Percentiles rank a stretch among this genome's conserved stretches.
These are phyloP conservation scores for Callospermophilus lateralis DNA, from an alignment of 2,113 vertebrate genomes.

Conservation along the genomic window DNA sequence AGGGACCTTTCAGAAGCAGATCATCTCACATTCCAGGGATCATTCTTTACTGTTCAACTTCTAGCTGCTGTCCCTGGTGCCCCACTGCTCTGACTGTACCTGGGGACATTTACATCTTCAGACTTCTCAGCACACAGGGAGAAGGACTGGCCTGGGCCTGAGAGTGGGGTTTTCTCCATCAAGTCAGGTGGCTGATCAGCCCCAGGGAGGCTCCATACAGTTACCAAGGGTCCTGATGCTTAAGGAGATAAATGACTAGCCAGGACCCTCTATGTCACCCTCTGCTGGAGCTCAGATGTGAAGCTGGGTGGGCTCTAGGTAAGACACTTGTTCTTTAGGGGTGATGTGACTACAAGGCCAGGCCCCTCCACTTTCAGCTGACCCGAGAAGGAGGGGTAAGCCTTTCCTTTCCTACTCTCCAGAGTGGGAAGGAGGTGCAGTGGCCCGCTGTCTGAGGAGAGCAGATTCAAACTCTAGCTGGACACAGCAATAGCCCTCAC, in stretches of 20 bases:
- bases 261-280: background rate
- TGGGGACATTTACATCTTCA: accelerated
- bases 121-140: background rate
- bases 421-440: background rate
- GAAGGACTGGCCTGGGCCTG: background rate
- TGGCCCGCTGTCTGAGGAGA: background rate
- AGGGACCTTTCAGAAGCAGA: background rate
- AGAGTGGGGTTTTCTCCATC: background rate
- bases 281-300: background rate
- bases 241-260: accelerated
- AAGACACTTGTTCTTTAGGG: background rate
- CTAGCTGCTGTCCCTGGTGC: no score
- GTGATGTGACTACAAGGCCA: background rate
- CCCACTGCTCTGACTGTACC: background rate
- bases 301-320: background rate
- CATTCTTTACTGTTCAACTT: background rate
- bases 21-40: background rate
- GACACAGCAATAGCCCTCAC: background rate
- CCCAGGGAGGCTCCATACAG: accelerated
- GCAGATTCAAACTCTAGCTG: no score
- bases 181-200: no score
- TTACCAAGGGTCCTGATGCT: background rate
- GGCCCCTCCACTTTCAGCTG: no score
- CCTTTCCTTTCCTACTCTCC: background rate
- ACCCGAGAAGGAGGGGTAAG: accelerated